Evolutionary conservation across 2,113 vertebrate species (phyloP).

Genomic region (rabbit (Oryctolagus cuniculus)): DNA sequence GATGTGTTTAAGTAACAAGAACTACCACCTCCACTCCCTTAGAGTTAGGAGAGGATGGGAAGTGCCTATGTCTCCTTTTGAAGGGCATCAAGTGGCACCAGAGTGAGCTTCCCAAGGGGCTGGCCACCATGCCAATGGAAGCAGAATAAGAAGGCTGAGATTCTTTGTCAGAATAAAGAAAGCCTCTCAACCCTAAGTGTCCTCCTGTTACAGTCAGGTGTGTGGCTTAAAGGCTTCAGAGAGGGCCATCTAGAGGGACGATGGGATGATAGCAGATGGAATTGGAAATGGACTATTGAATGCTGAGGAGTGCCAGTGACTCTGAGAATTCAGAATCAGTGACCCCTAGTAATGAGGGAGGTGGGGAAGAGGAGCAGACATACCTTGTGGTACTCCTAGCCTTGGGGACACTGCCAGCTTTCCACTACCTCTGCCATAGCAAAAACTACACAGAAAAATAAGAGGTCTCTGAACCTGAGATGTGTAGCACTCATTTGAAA

Average conservation of each 20-base stretch:
- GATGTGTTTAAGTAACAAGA: neutral
- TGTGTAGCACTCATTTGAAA: neutral
- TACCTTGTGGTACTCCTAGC: neutral
- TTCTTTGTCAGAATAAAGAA: neutral
- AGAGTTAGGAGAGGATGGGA: neutral
- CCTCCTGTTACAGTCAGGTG: neutral
- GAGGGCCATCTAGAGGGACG: neutral
- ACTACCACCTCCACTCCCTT: neutral
- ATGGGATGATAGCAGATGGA: neutral
- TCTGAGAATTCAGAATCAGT: neutral
- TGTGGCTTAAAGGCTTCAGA: neutral
- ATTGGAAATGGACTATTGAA: neutral
- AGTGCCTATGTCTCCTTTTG: rapidly evolving
- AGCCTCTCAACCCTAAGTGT: neutral
- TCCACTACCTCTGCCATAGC: neutral
- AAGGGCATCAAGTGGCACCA: neutral
- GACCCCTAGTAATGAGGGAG: neutral
- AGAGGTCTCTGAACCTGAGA: neutral
- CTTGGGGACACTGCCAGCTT: too few species aligned
- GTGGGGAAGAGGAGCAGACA: neutral
- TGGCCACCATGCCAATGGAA: neutral
- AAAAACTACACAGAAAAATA: neutral
- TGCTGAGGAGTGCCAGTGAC: neutral
- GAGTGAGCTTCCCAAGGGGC: neutral
- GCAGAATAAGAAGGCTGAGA: neutral